Base-by-base conservation (phyloP, 2,888 invertebrate species). In the Tetragonula carbonaria region DNA sequence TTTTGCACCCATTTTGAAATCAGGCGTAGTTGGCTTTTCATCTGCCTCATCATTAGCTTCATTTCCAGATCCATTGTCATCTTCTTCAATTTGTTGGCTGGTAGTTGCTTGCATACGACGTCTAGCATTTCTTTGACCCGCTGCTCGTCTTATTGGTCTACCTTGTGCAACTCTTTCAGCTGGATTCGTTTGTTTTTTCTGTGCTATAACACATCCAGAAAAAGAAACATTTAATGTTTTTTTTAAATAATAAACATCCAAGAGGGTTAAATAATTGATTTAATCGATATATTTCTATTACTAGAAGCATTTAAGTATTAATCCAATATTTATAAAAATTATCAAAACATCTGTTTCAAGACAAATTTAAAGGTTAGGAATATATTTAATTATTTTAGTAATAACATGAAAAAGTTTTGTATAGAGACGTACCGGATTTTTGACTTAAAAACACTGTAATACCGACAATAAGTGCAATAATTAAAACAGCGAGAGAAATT, bases 1-100 rank as follows among this genome's bases (percentile, higher is more conserved):
- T 95, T 99, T 99, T 0, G 98, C 97, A 16, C 99, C 99, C 93
- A 98, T 96, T 95, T 98, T 99, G 66, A 97, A 97, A 90, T 97
- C 97, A 78, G 95, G 94, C 84, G 87, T 91, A 67, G 92, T 94
- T 78, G 89, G 91, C 70, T 96, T 96, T 8, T 95, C 95, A 18
- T 96, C 96, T 94, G 28, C 95, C 13, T 79, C 95, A 4, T 95
- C 95, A 88, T 95, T 95, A 6, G 89, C 85, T 28, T 86, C 91
- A 67, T 77, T 92, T 90, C 95, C 95, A 2, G 81, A 86, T 5
- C 51, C 78, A 89, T 95, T 95, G 0, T 90, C 84, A 8, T 85
- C 91, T 79, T 76, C 93, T 90, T 95, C 95, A 0, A 14, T 51
- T 21, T 59, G 83, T 0, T 74, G 18, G 59, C 89, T 94, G 95